Conservation (phyloP, 2,797 vertebrate genomes). For the Petrocephalus sullivani region DNA sequence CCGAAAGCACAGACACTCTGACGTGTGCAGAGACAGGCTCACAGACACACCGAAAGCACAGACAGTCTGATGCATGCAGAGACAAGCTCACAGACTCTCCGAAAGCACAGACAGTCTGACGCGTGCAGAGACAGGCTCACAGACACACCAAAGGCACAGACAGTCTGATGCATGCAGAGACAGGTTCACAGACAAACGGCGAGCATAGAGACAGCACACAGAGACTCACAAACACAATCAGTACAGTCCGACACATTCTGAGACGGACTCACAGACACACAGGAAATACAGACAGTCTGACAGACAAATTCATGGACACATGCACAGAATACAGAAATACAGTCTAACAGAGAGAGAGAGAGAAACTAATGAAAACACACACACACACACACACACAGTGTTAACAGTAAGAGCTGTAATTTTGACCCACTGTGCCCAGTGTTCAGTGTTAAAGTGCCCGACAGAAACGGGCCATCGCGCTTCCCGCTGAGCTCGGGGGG, state of each 20-base stretch:
- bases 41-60: slow-evolving; percentile 34
- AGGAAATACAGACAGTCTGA: no score
- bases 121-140: slow-evolving; percentile 42
- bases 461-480: slow-evolving; percentile 12
- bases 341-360: not conserved
- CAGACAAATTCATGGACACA: slow-evolving; percentile 24
- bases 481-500: slow-evolving; percentile 31
- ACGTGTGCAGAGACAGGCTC: slow-evolving; percentile 39
- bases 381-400: slow-evolving; percentile 40
- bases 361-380: not conserved
- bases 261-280: slow-evolving; percentile 41
- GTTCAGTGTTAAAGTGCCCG: slow-evolving; percentile 43
- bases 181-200: slow-evolving; percentile 17
- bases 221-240: slow-evolving; percentile 22
- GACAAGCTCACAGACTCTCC: slow-evolving; percentile 22
- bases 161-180: not conserved
- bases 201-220: no score
- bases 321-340: slow-evolving; percentile 21
- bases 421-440: slow-evolving; percentile 48
- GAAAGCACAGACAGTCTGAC: slow-evolving; percentile 27
- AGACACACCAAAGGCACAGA: slow-evolving; percentile 32
- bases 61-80: not conserved
- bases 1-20: slow-evolving; percentile 26
- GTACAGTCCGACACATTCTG: no score
- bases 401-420: slow-evolving; percentile 51